Percentiles rank a stretch among this genome's conserved stretches.
These are phyloP conservation scores for Tragelaphus strepsiceros DNA, from an alignment of 2,113 vertebrate species.

Conservation along the genomic window DNA sequence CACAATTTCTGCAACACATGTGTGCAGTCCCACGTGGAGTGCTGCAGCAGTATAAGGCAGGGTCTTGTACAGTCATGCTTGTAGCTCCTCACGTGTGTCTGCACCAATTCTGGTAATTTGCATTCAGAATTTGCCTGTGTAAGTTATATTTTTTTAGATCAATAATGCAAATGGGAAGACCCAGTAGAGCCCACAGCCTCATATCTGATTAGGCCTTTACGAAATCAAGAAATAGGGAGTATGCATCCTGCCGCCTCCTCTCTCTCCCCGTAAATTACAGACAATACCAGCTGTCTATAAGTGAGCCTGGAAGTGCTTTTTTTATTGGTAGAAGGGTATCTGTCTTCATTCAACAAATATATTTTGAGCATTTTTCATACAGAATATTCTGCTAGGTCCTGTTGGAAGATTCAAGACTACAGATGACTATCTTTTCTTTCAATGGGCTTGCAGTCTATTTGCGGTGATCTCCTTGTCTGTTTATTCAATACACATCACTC, in stretches of 20 bases:
- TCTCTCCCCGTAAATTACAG: not conserved
- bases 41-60: not conserved
- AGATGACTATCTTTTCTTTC: not conserved
- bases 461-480: not conserved
- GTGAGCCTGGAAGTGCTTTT: not conserved
- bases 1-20: not conserved
- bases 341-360: not conserved
- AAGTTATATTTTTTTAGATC: conserved; percentile 57
- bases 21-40: rapidly evolving
- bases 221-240: conserved; percentile 1
- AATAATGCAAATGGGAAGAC: conserved; percentile 56
- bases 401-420: not conserved
- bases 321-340: not conserved
- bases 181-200: not conserved
- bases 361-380: not conserved
- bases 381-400: not conserved
- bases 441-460: not conserved
- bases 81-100: not conserved
- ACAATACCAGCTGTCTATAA: not conserved
- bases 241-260: too few species aligned
- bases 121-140: conserved; percentile 37
- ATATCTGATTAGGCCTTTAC: not conserved
- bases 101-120: not conserved
- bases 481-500: not conserved
- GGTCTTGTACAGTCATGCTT: not conserved